Base-by-base conservation (phyloP, 2,113 vertebrate genomes). In the Prietella phreatophila region DNA sequence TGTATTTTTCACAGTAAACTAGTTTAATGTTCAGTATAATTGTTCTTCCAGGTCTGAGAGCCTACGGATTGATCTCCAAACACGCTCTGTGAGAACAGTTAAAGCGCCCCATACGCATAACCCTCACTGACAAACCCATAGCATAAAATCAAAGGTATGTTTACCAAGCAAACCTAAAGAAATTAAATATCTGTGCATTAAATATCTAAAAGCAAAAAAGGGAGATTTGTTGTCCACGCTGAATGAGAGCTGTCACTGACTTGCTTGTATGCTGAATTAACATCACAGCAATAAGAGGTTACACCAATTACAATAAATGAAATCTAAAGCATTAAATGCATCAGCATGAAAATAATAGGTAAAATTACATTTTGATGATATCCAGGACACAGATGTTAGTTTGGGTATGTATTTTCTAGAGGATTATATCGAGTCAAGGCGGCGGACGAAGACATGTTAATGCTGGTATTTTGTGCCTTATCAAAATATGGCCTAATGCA, bases 31-130 rank as follows among this genome's bases (percentile, higher is more conserved):
- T 79, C 11, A n/a, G 4, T 53, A n/a, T 76, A 13, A 14, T 15
- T 30, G 80, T 39, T 20, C 9, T 19, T 69, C 11, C 4, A 69
- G 82, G 63, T 63, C 61, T 33, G 39, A 20, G 63, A 53, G 42
- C 63, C 20, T 84, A n/a, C 33, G 60, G 60, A n/a, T 65, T 47
- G 4, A 50, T 13, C 58, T 39, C 36, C 15, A 8, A 80, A 55
- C 27, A 53, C 78, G 63, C 82, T n/a, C 61, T 84, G 27, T 69
- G 47, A 2, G 61, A 42, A 69, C 27, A 22, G 65, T 84, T 69
- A 84, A 84, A 84, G 82, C 42, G 82, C 60, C 36, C 82, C 33
- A 60, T 47, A n/a, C 17, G 42, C 61, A 67, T 15, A 67, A 27
- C 50, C 67, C 47, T 58, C 65, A 73, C 27, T 69, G 19, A 53